Conservation (phyloP, 2,113 vertebrate genomes). For the Glaucomys volans region DNA sequence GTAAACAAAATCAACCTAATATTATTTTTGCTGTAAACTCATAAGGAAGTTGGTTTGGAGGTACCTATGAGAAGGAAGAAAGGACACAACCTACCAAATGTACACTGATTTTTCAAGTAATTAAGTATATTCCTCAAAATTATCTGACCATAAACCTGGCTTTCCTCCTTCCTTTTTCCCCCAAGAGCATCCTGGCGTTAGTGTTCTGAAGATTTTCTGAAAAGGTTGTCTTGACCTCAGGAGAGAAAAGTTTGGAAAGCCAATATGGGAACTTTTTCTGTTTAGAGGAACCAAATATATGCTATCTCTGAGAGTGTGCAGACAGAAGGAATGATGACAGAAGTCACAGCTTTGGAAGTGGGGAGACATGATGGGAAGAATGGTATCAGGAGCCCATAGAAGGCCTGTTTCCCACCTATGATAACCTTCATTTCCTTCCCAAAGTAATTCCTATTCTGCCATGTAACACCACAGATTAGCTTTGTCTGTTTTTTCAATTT, state of each 20-base stretch:
- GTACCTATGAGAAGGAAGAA: not conserved
- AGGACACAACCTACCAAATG: not conserved
- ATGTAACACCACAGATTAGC: not conserved
- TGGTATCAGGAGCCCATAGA: not conserved
- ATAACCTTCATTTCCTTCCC: too few relatives aligned
- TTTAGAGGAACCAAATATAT: not conserved
- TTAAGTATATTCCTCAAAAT: not conserved
- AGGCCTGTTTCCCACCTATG: not conserved
- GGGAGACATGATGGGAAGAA: not conserved
- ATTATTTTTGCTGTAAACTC: constrained; percentile 52
- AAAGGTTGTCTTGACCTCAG: not conserved
- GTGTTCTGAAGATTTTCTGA: not conserved
- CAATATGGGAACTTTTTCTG: not conserved
- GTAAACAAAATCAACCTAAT: not conserved
- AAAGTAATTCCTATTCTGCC: not conserved
- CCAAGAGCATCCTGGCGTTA: not conserved
- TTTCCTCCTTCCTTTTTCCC: not conserved
- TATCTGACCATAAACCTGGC: not conserved
- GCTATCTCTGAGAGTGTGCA: not conserved
- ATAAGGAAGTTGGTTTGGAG: not conserved
- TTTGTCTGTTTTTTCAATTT: not conserved
- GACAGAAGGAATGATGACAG: not conserved
- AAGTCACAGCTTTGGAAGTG: not conserved
- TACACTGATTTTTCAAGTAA: not conserved
- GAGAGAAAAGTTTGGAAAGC: not conserved